Conservation (phyloP, 2,797 vertebrate genomes). For the Acipenser transmontanus region DNA sequence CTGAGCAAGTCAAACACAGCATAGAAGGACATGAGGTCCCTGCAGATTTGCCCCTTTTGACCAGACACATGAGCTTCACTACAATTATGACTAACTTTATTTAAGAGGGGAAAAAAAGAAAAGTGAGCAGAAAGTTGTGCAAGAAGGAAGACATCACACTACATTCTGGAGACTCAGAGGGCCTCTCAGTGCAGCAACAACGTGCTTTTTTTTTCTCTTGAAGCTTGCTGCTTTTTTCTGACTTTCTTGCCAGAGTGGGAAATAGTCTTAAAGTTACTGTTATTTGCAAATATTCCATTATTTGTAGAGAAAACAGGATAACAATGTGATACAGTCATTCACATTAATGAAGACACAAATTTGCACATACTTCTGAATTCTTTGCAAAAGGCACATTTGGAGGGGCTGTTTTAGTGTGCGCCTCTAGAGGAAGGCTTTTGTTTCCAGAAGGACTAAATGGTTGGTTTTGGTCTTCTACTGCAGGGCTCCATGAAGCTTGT, state of each 20-base stretch:
- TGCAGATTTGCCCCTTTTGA: conserved; percentile 49
- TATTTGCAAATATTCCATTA: conserved; percentile 71
- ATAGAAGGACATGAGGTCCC: conserved; percentile 58
- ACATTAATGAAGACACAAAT: conserved; percentile 57
- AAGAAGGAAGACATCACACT: conserved; percentile 27
- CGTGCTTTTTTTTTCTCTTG: conserved; percentile 48
- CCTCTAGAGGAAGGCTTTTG: conserved; percentile 42
- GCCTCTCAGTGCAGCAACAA: conserved; percentile 44
- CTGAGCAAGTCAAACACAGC: conserved; percentile 87
- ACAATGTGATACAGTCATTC: conserved; percentile 32
- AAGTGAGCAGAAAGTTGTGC: conserved; percentile 27
- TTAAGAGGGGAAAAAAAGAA: conserved; percentile 52
- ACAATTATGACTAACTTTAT: conserved; percentile 43
- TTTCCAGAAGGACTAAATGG: conserved; percentile 56
- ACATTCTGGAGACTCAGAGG: conserved; percentile 51
- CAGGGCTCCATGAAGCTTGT: conserved; percentile 92
- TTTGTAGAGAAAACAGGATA: conserved; percentile 47
- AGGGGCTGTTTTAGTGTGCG: conserved; percentile 21
- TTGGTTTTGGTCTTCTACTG: conserved; percentile 69
- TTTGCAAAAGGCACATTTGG: conserved; percentile 45
- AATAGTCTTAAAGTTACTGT: conserved; percentile 59
- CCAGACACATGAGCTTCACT: conserved; percentile 57
- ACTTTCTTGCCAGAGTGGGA: conserved; percentile 56
- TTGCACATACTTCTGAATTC: conserved; percentile 58
- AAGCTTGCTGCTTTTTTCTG: conserved; percentile 57